Evolutionary conservation across 2,888 invertebrate genomes (phyloP).

Genomic region (Thymelicus sylvestris): DNA sequence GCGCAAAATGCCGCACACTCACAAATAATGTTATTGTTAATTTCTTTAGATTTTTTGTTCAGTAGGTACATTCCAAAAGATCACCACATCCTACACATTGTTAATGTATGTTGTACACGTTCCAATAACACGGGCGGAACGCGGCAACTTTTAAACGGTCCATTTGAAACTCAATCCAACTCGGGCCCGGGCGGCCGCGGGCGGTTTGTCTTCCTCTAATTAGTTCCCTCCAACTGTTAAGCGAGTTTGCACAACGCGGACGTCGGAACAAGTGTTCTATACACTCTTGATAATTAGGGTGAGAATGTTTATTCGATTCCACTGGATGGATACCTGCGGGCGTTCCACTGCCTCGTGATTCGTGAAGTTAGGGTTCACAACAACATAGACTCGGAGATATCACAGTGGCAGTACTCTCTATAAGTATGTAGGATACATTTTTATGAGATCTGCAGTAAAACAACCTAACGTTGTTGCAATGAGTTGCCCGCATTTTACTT

Average conservation of each 20-base stretch:
- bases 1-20: too few relatives aligned
- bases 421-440: too few relatives aligned
- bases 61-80: too few relatives aligned
- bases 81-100: too few relatives aligned
- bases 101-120: background rate
- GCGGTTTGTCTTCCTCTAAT: constrained; percentile 35
- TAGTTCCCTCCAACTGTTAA: constrained; percentile 34
- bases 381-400: too few relatives aligned
- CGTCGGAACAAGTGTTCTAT: constrained; percentile 18
- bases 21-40: too few relatives aligned
- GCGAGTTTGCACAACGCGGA: constrained; percentile 24
- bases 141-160: constrained; percentile 21
- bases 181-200: constrained; percentile 12
- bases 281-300: constrained; percentile 23
- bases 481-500: too few relatives aligned
- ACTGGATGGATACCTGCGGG: constrained; percentile 9
- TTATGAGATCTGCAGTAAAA: too few relatives aligned
- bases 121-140: background rate
- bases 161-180: constrained; percentile 29
- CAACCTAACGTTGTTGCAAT: too few relatives aligned
- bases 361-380: too few relatives aligned
- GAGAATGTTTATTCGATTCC: constrained; percentile 18
- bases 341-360: background rate
- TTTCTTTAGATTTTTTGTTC: too few relatives aligned
- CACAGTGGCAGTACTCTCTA: too few relatives aligned